These are phyloP conservation scores for Nomada goodeniana DNA, from an alignment of 2,888 invertebrate species.

Conservation along the genomic window DNA sequence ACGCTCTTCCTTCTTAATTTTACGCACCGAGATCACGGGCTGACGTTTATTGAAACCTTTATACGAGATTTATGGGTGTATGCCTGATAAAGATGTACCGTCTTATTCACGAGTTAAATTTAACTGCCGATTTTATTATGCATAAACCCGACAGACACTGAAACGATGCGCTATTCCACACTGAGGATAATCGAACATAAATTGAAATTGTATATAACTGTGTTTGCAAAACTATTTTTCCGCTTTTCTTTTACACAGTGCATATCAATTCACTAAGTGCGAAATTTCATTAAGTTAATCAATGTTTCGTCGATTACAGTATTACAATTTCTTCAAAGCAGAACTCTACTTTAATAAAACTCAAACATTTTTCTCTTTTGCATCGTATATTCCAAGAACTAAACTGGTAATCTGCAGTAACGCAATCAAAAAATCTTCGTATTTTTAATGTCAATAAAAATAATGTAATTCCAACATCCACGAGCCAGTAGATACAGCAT, in stretches of 20 bases:
- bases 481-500: background rate
- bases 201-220: background rate
- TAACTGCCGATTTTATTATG: background rate
- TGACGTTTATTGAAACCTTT: slow-evolving; percentile 21
- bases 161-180: background rate
- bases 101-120: background rate
- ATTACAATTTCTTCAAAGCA: too few relatives aligned
- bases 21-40: background rate
- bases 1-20: slow-evolving; percentile 59
- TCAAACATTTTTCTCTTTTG: too few relatives aligned
- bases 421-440: too few relatives aligned
- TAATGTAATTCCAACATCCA: background rate
- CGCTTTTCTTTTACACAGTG: too few relatives aligned
- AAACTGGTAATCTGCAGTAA: too few relatives aligned
- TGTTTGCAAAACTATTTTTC: too few relatives aligned
- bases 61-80: slow-evolving; percentile 4
- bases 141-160: background rate
- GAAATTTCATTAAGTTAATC: too few relatives aligned
- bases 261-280: too few relatives aligned
- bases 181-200: background rate
- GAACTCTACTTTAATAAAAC: too few relatives aligned
- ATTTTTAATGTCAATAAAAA: background rate
- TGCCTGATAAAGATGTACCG: background rate
- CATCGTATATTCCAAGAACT: too few relatives aligned
- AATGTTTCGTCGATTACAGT: too few relatives aligned